These are phyloP conservation scores for Lydus trimaculatus DNA, from an alignment of 2,888 invertebrate species.

Conservation along the genomic window DNA sequence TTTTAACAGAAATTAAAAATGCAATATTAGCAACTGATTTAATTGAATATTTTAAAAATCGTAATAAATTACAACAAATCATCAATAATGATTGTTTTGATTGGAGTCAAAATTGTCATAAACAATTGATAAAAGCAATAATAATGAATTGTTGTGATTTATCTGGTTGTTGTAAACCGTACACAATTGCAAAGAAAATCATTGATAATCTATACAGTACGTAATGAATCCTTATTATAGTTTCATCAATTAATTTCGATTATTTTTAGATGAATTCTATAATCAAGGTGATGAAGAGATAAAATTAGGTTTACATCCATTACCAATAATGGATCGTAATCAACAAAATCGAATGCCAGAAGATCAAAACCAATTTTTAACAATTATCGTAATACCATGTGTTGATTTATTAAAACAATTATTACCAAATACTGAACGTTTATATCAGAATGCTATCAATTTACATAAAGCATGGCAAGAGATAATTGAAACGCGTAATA, in stretches of 20 bases:
- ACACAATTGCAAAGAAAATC: conserved; percentile 63
- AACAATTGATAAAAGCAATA: conserved; percentile 64
- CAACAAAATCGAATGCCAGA: conserved; percentile 67
- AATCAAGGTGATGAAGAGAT: conserved; percentile 69
- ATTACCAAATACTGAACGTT: conserved; percentile 64
- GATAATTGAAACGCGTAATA: conserved; percentile 63
- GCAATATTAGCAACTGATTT: conserved; percentile 69
- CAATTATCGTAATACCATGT: conserved; percentile 68
- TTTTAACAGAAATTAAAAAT: conserved; percentile 65
- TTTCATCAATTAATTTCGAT: no score
- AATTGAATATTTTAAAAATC: conserved; percentile 64
- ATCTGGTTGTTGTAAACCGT: conserved; percentile 68
- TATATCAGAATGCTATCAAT: conserved; percentile 64
- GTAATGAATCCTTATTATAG: conserved; percentile 42
- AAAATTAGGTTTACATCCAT: conserved; percentile 65
- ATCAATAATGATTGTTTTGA: conserved; percentile 62
- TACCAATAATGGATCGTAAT: conserved; percentile 70
- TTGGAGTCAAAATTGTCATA: conserved; percentile 62
- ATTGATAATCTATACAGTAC: conserved; percentile 66
- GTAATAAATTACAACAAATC: conserved; percentile 65
- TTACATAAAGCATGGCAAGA: conserved; percentile 67
- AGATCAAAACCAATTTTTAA: conserved; percentile 70
- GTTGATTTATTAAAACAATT: conserved; percentile 63
- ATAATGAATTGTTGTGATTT: conserved; percentile 70
- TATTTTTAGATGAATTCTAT: conserved; percentile 55